These are phyloP conservation scores for Elgaria multicarinata DNA, from an alignment of 2,113 vertebrate genomes.

Conservation along the genomic window DNA sequence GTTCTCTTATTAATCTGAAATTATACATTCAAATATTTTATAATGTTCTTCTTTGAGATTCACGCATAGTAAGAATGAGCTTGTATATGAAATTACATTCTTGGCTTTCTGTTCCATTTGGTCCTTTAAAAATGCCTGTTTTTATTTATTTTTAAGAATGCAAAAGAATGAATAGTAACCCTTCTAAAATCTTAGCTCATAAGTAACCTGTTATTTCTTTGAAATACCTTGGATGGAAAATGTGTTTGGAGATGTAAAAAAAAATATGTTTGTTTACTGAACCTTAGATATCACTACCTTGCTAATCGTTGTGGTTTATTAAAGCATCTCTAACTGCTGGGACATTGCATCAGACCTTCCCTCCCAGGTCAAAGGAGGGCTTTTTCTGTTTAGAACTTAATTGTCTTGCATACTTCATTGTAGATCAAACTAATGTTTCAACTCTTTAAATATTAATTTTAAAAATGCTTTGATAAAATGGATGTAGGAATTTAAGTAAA, in stretches of 20 bases:
- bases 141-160: background rate
- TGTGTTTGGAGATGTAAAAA: background rate
- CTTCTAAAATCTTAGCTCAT: background rate
- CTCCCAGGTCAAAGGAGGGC: background rate
- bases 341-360: background rate
- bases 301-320: background rate
- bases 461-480: background rate
- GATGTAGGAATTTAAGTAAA: background rate
- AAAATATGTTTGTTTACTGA: background rate
- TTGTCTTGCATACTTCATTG: constrained; percentile 13
- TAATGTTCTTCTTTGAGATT: background rate
- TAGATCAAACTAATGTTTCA: background rate
- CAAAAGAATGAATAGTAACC: background rate
- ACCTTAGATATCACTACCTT: background rate
- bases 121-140: background rate
- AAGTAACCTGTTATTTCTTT: background rate
- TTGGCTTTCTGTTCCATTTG: background rate
- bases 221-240: background rate
- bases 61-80: background rate
- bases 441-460: background rate
- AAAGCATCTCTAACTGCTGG: background rate
- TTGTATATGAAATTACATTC: background rate
- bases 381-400: background rate
- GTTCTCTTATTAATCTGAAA: background rate
- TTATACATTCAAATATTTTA: background rate